Evolutionary conservation across 1,140 invertebrate species (phyloP).

Genomic region (Heliconius hermathena): DNA sequence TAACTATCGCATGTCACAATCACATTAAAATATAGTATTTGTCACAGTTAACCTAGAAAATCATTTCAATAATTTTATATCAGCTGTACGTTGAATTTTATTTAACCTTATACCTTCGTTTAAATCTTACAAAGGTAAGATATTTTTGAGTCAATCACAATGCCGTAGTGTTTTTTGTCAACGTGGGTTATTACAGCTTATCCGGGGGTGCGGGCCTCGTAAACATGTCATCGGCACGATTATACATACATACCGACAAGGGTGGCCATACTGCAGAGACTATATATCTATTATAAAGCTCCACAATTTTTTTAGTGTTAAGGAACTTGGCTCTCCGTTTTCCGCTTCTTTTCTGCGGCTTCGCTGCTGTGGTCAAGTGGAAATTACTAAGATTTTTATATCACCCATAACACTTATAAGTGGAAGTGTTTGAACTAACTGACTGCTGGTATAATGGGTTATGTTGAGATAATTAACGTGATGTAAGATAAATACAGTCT

Average conservation of each 20-base stretch:
- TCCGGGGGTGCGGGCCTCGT: conserved; percentile 39
- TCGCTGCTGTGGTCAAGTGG: too few relatives aligned
- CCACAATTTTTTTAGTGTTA: too few relatives aligned
- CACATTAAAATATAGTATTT: too few relatives aligned
- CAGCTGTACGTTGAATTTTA: background rate
- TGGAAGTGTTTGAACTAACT: too few relatives aligned
- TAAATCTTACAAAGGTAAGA: conserved; percentile 14
- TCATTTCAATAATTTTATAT: background rate
- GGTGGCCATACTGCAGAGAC: conserved; percentile 9
- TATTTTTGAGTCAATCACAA: conserved; percentile 18
- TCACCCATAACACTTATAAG: too few relatives aligned
- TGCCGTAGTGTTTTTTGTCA: conserved; percentile 32
- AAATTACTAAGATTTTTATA: too few relatives aligned
- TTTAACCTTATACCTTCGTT: background rate
- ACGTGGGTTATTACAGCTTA: conserved; percentile 37
- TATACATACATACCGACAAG: conserved; percentile 39
- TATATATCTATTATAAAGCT: background rate
- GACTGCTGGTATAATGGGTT: too few relatives aligned
- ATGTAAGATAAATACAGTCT: too few relatives aligned
- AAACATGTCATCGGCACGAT: conserved; percentile 50
- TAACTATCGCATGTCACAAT: background rate
- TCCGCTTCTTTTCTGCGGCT: too few relatives aligned
- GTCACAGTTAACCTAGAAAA: background rate
- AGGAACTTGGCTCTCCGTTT: too few relatives aligned
- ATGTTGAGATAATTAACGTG: too few relatives aligned